Percentiles rank a stretch among this genome's conserved stretches.
Evolutionary conservation across 2,888 invertebrate genomes (phyloP).

Genomic region (Cantharis flavilabris): DNA sequence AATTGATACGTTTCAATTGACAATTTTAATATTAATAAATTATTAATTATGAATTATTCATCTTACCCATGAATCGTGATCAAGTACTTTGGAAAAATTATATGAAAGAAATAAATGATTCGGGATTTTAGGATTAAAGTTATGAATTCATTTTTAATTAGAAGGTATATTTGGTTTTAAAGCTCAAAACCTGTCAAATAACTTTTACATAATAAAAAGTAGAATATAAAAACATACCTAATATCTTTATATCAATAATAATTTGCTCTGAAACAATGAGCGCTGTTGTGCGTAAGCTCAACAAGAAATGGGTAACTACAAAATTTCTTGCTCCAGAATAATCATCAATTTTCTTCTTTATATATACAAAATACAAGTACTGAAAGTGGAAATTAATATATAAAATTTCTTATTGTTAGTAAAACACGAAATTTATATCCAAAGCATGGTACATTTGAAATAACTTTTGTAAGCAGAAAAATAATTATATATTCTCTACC

Average conservation of each 20-base stretch:
- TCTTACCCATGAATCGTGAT: too few species aligned
- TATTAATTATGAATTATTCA: too few species aligned
- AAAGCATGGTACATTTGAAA: background rate
- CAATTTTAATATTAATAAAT: too few species aligned
- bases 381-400: background rate
- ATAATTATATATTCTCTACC: background rate
- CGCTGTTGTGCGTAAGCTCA: background rate
- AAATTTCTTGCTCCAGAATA: background rate
- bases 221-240: background rate
- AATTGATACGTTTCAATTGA: too few species aligned
- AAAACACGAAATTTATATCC: background rate
- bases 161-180: too few species aligned
- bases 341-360: background rate
- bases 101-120: background rate
- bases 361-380: background rate
- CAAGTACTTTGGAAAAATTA: background rate
- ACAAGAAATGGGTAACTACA: background rate
- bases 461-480: background rate
- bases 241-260: background rate
- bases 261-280: background rate
- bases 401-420: background rate
- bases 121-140: background rate
- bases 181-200: background rate
- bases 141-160: background rate
- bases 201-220: background rate